Evolutionary conservation across 2,888 invertebrate genomes (phyloP).

Genomic region (Neoitamus cyanurus): DNA sequence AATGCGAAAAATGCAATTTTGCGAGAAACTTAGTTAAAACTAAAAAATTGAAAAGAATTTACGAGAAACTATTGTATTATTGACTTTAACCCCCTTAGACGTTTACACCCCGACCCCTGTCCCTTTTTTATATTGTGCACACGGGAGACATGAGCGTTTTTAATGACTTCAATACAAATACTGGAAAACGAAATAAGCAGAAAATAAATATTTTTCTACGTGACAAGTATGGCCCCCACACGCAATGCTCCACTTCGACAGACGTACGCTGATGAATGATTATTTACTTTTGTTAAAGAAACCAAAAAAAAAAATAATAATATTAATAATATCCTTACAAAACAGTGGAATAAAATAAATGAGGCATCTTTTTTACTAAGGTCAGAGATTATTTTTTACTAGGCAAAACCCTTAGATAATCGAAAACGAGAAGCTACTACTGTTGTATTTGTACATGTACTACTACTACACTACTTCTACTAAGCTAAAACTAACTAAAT

Average conservation of each 20-base stretch:
- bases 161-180: neutral
- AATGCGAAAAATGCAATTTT: neutral
- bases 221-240: neutral
- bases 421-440: neutral
- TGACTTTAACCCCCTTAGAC: neutral
- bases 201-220: slow-evolving; percentile 14
- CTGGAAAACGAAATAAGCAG: neutral
- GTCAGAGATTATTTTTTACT: neutral
- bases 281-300: neutral
- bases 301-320: neutral
- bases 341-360: neutral
- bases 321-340: neutral
- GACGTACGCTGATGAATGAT: neutral
- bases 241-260: neutral
- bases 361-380: neutral
- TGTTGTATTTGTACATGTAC: neutral
- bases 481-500: neutral
- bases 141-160: neutral
- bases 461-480: slow-evolving; percentile 5
- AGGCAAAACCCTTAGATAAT: neutral
- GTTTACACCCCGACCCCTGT: neutral
- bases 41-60: neutral
- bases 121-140: neutral
- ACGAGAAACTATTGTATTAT: neutral
- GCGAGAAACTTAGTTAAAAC: neutral